A percentile compares a stretch with the other conserved stretches of the same genome.
Conservation (phyloP, 2,888 invertebrate species). For the Idaea straminata region DNA sequence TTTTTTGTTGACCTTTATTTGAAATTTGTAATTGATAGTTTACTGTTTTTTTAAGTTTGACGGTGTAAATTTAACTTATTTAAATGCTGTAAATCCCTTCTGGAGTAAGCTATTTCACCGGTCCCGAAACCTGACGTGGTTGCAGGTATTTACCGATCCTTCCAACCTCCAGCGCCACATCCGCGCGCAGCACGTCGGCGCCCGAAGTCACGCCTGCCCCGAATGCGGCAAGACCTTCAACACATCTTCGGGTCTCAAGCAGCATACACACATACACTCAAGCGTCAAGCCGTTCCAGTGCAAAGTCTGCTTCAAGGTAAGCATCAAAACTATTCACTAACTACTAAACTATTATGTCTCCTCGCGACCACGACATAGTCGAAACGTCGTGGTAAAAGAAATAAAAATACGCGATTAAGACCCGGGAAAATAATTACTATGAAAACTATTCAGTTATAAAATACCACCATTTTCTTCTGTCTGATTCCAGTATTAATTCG, state of each 20-base stretch:
- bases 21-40: not conserved
- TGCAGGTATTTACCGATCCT: slow-evolving; percentile 96
- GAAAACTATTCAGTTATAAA: not conserved
- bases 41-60: too few species aligned
- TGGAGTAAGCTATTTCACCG: slow-evolving; percentile 41
- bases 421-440: too few species aligned
- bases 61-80: not conserved
- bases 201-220: slow-evolving; percentile 97
- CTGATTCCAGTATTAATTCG: not conserved
- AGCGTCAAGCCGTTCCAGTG: slow-evolving; percentile 98
- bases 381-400: too few species aligned
- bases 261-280: slow-evolving; percentile 99
- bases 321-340: slow-evolving; percentile 22
- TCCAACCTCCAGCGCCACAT: slow-evolving; percentile 98
- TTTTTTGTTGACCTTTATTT: not conserved
- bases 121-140: slow-evolving; percentile 77
- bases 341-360: too few species aligned
- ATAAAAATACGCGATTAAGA: too few species aligned
- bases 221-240: slow-evolving; percentile 99
- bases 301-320: slow-evolving; percentile 95
- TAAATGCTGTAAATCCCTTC: not conserved
- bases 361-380: too few species aligned
- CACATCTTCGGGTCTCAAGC: slow-evolving; percentile 98
- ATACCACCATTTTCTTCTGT: not conserved
- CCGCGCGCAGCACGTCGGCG: slow-evolving; percentile 96